Percentiles rank a stretch among this genome's conserved stretches.
Evolutionary conservation across 2,113 vertebrate species (phyloP).

Genomic region (Carassius gibelio): DNA sequence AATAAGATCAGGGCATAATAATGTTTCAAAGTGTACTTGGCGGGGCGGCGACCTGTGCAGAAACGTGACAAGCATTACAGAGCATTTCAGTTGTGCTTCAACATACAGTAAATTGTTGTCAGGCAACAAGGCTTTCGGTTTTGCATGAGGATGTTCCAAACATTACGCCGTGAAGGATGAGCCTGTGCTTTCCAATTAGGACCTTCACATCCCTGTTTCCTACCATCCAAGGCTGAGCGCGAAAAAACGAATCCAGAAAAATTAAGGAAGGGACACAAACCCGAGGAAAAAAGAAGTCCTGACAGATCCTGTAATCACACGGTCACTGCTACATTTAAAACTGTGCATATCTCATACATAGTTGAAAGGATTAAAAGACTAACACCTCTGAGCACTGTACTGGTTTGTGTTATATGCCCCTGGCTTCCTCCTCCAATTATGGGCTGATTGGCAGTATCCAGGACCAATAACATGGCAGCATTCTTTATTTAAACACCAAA

Average conservation of each 20-base stretch:
- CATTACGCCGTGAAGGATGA: conserved; percentile 58
- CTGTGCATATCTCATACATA: conserved; percentile 68
- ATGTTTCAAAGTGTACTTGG: background rate
- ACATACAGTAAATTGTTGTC: conserved; percentile 70
- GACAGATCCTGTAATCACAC: conserved; percentile 63
- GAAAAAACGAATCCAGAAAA: conserved; percentile 33
- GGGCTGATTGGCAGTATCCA: conserved; percentile 84
- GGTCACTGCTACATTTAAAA: conserved; percentile 81
- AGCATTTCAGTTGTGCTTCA: conserved; percentile 72
- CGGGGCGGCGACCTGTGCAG: conserved; percentile 8
- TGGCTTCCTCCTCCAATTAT: conserved; percentile 61
- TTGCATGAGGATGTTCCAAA: conserved; percentile 61
- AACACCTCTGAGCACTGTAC: conserved; percentile 64
- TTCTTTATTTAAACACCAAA: conserved; percentile 84
- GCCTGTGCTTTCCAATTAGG: conserved; percentile 70
- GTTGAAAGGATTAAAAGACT: conserved; percentile 69
- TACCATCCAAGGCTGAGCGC: conserved; percentile 49
- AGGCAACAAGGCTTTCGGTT: conserved; percentile 50
- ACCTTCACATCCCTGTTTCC: conserved; percentile 58
- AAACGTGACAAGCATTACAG: conserved; percentile 58
- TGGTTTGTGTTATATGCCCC: conserved; percentile 52
- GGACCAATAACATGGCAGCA: conserved; percentile 88
- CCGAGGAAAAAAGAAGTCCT: conserved; percentile 63
- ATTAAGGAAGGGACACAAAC: conserved; percentile 36
- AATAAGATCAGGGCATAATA: conserved; percentile 37